Percentiles rank a stretch among this genome's conserved stretches.
phyloP scores from a whole-genome alignment of 2,113 vertebrate genomes.

The Eurystomus gularis region DNA sequence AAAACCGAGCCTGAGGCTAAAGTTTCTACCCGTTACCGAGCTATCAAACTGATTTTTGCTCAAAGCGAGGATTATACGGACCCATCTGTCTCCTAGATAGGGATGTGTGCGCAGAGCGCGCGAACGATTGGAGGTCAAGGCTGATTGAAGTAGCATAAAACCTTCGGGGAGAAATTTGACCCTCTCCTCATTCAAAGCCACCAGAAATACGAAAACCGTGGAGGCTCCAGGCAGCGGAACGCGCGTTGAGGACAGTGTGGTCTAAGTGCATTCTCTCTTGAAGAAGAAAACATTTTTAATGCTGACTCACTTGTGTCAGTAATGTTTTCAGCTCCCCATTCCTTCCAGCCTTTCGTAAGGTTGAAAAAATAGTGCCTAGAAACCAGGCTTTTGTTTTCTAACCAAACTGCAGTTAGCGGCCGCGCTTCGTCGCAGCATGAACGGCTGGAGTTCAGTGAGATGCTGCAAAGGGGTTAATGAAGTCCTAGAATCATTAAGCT shows the following conservation, averaged over 20 bases:
- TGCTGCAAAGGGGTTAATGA: background rate
- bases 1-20: background rate
- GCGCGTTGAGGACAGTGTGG: background rate
- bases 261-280: slow-evolving; percentile 1
- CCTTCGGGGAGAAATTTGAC: background rate
- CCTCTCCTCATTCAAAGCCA: background rate
- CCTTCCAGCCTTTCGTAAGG: background rate
- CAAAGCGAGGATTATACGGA: background rate
- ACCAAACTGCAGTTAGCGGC: background rate
- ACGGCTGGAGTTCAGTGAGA: slow-evolving; percentile 18
- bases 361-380: background rate
- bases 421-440: slow-evolving; percentile 9
- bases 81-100: background rate
- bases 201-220: background rate
- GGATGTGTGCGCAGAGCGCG: background rate
- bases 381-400: slow-evolving; percentile 41
- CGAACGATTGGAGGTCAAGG: background rate
- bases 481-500: background rate
- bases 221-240: background rate
- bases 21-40: background rate
- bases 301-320: slow-evolving; percentile 36
- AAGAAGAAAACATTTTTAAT: slow-evolving; percentile 46
- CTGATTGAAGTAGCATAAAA: background rate
- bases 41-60: background rate
- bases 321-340: slow-evolving; percentile 37